Evolutionary conservation across 2,113 vertebrate species (phyloP).

Genomic region (Tyto alba): DNA sequence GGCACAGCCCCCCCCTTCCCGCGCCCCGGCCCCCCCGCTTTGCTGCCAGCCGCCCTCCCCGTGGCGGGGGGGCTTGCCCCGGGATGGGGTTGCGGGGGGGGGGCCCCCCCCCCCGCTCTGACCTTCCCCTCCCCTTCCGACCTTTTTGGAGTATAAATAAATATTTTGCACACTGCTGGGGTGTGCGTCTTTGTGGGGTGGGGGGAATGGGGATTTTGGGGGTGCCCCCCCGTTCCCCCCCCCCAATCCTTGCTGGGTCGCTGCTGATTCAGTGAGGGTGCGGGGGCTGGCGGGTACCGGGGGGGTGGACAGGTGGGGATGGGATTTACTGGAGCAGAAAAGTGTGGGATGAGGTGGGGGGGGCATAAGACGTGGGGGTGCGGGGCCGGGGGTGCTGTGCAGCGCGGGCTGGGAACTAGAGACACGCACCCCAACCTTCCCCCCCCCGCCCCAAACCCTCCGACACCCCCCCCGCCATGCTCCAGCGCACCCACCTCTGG

Average conservation of each 20-base stretch:
- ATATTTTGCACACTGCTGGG: conserved; percentile 60
- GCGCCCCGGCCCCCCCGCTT: neutral
- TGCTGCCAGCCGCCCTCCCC: neutral
- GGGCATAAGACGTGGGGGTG: neutral
- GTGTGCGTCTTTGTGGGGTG: neutral
- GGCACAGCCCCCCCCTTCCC: neutral
- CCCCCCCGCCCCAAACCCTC: too few relatives aligned
- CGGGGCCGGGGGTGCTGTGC: too few relatives aligned
- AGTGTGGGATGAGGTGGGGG: neutral
- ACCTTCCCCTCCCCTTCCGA: neutral
- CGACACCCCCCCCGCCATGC: too few relatives aligned
- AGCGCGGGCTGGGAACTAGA: too few relatives aligned
- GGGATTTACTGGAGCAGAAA: neutral
- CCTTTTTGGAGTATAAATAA: conserved; percentile 67
- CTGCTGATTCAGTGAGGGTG: too few relatives aligned
- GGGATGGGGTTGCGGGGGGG: neutral
- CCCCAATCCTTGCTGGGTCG: too few relatives aligned
- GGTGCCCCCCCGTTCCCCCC: too few relatives aligned
- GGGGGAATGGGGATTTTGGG: too few relatives aligned
- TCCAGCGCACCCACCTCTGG: too few relatives aligned
- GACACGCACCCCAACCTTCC: too few relatives aligned
- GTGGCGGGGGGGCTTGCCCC: neutral
- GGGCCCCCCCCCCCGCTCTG: neutral
- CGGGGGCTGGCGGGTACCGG: too few relatives aligned
- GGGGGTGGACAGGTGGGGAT: too few relatives aligned